Conservation (phyloP, 2,888 invertebrate species). For the Drosophila affinis region DNA sequence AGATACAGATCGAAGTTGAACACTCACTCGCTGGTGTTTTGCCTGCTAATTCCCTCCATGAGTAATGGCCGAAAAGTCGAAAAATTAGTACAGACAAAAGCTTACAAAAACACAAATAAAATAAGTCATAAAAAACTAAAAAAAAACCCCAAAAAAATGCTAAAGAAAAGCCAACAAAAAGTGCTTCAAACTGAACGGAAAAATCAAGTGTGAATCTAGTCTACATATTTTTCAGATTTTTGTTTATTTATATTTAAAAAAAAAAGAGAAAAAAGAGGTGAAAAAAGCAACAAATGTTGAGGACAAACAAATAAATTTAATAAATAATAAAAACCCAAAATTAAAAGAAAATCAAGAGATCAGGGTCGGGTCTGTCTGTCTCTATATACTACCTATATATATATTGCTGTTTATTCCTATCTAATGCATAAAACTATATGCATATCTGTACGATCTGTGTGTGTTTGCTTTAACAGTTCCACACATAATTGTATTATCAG, state of each 20-base stretch:
- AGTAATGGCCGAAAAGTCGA: slow-evolving; percentile 28
- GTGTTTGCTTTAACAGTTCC: slow-evolving; percentile 24
- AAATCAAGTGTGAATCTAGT: slow-evolving; percentile 18
- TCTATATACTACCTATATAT: background rate
- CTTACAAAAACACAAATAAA: slow-evolving; percentile 29
- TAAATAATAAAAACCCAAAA: slow-evolving; percentile 12
- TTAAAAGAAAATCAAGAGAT: slow-evolving; percentile 5
- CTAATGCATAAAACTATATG: background rate
- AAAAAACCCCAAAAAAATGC: background rate
- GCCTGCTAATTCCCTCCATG: slow-evolving; percentile 33
- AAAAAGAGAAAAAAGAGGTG: slow-evolving; percentile 7
- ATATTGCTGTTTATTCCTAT: background rate
- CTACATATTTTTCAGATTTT: slow-evolving; percentile 26
- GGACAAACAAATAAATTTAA: slow-evolving; percentile 56
- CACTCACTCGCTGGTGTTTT: background rate
- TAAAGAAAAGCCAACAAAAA: slow-evolving; percentile 7
- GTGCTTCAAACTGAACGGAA: slow-evolving; percentile 18
- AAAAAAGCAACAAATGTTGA: slow-evolving; percentile 21
- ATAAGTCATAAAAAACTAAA: slow-evolving; percentile 22
- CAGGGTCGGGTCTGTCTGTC: slow-evolving; percentile 6
- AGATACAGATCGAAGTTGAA: slow-evolving; percentile 3
- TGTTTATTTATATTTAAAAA: slow-evolving; percentile 31
- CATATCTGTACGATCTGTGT: background rate
- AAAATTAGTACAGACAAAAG: slow-evolving; percentile 26
- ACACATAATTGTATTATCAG: slow-evolving; percentile 46